Evolutionary conservation across 2,888 invertebrate genomes (phyloP).

Genomic region (Pandemis heparana): DNA sequence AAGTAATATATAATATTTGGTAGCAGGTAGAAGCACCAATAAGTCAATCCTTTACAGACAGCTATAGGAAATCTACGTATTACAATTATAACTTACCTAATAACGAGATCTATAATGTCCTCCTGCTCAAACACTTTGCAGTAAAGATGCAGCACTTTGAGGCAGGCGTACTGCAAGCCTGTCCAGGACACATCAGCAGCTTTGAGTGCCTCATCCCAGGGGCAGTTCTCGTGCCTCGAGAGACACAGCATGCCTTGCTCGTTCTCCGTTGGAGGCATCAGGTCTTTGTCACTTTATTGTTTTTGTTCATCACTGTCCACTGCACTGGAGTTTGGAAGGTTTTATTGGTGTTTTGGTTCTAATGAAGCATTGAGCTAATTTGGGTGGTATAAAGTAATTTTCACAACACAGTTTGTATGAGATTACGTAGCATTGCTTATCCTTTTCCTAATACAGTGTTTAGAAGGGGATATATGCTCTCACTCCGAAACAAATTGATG

Average conservation of each 20-base stretch:
- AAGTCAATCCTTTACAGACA: background rate
- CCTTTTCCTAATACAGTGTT: background rate
- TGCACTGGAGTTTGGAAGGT: background rate
- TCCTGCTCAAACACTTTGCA: slow-evolving; percentile 95
- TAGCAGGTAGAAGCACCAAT: no score
- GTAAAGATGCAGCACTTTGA: slow-evolving; percentile 93
- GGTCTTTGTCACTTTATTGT: slow-evolving; percentile 46
- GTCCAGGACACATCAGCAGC: slow-evolving; percentile 89
- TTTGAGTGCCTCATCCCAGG: slow-evolving; percentile 85
- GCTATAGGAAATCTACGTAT: no score
- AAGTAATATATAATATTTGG: no score
- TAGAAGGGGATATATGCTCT: background rate
- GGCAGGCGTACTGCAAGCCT: slow-evolving; percentile 93
- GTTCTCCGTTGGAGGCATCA: slow-evolving; percentile 83
- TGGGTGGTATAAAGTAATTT: no score
- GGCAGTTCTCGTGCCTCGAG: slow-evolving; percentile 87
- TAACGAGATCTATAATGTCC: slow-evolving; percentile 91
- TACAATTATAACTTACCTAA: slow-evolving; percentile 86
- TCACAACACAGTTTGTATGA: background rate
- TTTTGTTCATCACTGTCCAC: slow-evolving; percentile 6
- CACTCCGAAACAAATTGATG: background rate
- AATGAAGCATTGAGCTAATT: no score
- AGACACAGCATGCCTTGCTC: slow-evolving; percentile 86
- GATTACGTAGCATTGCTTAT: background rate
- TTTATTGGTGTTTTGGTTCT: background rate